Conservation (phyloP, 2,113 vertebrate genomes). For the Synchiropus splendidus region DNA sequence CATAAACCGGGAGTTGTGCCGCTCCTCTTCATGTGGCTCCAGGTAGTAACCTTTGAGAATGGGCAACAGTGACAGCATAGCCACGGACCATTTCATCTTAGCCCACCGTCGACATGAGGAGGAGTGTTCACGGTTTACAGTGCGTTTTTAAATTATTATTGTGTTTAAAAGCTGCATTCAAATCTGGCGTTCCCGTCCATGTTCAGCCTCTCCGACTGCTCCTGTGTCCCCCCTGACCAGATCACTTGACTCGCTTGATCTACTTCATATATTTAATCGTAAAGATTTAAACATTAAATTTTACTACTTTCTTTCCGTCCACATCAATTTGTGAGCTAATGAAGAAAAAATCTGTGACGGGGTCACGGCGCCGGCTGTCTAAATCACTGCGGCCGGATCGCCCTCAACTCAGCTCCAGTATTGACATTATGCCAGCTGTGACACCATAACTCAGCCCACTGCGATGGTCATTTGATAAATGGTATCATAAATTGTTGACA, state of each 20-base stretch:
- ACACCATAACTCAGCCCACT: conserved; percentile 72
- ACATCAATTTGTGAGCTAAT: conserved; percentile 58
- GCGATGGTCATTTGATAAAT: conserved; percentile 76
- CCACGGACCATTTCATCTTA: conserved; percentile 55
- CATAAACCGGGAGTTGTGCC: conserved; percentile 62
- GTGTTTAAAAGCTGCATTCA: no score
- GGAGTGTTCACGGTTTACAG: no score
- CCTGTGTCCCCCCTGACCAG: not conserved
- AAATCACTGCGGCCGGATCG: conserved; percentile 65
- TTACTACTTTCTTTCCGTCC: conserved; percentile 35
- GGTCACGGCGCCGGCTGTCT: conserved; percentile 58
- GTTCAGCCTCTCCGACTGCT: no score
- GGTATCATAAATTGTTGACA: conserved; percentile 77
- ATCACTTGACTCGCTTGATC: conserved; percentile 17
- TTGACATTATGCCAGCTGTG: conserved; percentile 75
- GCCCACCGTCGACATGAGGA: conserved; percentile 33
- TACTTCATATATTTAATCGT: conserved; percentile 28
- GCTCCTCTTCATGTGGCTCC: conserved; percentile 62
- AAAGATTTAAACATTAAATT: conserved; percentile 39
- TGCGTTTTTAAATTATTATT: conserved; percentile 31
- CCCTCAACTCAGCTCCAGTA: conserved; percentile 66
- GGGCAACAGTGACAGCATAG: conserved; percentile 46
- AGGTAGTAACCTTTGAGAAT: conserved; percentile 66
- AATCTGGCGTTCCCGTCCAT: no score
- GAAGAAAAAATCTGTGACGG: conserved; percentile 61